Base-by-base conservation (phyloP, 2,888 invertebrate species). In the Harmothoe impar region DNA sequence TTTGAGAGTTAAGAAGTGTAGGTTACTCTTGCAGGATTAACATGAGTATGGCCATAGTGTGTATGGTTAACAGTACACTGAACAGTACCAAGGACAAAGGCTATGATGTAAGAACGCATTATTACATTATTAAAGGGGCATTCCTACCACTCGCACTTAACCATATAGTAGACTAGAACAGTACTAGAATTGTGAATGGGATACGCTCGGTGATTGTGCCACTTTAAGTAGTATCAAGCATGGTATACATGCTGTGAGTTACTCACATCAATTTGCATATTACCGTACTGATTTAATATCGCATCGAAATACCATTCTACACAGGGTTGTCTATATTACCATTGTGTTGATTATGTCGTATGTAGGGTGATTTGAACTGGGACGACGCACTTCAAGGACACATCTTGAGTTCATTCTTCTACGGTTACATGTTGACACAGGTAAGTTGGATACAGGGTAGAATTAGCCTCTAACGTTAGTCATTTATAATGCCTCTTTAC, bases 21-120 rank as follows among this genome's bases (percentile, higher is more conserved):
- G 0, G 0, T 17, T 72, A 7, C 5, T 29, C 25, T 72, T 29
- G 3, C 29, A 72, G 72, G 72, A 72, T 72, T 1, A 72, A 72
- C 17, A 72, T 72, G 72, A 72, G 72, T 72, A 72, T 72, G 72
- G 72, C 72, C 29, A 72, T 72, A 29, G 72, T 72, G 25, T 72
- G 72, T 29, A 72, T 72, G 72, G 72, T 72, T 5, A 72, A 72
- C 29, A 72, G 72, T 29, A 29, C 25, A 7, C 25, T 5, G 1
- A 31, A 29, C 5, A 29, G 29, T 15, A 68, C 12, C 68, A 52
- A 17, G 20, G 29, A 72, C 31, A 72, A 72, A 29, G 29, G 72
- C n/a, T 62, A n/a, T 72, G 72, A 72, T 25, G 72, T 29, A 29
- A 15, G 29, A 23, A n/a, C 68, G 5, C 5, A 7, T 68, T 23